Evolutionary conservation across 1,140 invertebrate genomes (phyloP).

Genomic region (Oedothorax gibbosus): DNA sequence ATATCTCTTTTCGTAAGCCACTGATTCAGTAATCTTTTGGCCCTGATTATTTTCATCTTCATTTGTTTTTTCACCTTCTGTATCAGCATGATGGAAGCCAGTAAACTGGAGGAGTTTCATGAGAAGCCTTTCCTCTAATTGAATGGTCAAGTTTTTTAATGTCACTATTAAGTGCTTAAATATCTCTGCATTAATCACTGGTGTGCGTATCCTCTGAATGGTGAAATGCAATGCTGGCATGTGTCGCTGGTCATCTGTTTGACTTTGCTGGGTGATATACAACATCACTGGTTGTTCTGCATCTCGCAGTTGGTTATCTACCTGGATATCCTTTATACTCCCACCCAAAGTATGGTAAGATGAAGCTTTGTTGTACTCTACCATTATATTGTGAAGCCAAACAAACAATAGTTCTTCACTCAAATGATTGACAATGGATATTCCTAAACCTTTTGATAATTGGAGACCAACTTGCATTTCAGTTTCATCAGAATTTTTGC

Average conservation of each 20-base stretch:
- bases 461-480: slow-evolving; percentile 63
- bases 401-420: slow-evolving; percentile 90
- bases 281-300: slow-evolving; percentile 85
- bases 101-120: slow-evolving; percentile 84
- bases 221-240: slow-evolving; percentile 70
- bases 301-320: slow-evolving; percentile 91
- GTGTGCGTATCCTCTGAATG: slow-evolving; percentile 73
- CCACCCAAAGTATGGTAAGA: slow-evolving; percentile 77
- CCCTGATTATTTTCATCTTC: slow-evolving; percentile 69
- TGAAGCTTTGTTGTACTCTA: slow-evolving; percentile 75
- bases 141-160: slow-evolving; percentile 84
- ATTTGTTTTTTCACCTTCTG: slow-evolving; percentile 73
- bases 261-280: slow-evolving; percentile 74
- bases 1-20: slow-evolving; percentile 57
- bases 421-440: slow-evolving; percentile 84
- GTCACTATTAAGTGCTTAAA: slow-evolving; percentile 84
- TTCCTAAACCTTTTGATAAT: slow-evolving; percentile 78
- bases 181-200: slow-evolving; percentile 81
- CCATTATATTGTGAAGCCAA: slow-evolving; percentile 78
- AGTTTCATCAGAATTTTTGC: not conserved
- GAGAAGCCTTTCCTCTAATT: slow-evolving; percentile 88
- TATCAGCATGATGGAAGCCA: slow-evolving; percentile 65
- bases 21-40: slow-evolving; percentile 42
- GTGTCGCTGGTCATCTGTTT: slow-evolving; percentile 67
- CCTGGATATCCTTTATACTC: slow-evolving; percentile 84